Conservation (phyloP, 2,888 invertebrate species). For the Synanthedon andrenaeformis region DNA sequence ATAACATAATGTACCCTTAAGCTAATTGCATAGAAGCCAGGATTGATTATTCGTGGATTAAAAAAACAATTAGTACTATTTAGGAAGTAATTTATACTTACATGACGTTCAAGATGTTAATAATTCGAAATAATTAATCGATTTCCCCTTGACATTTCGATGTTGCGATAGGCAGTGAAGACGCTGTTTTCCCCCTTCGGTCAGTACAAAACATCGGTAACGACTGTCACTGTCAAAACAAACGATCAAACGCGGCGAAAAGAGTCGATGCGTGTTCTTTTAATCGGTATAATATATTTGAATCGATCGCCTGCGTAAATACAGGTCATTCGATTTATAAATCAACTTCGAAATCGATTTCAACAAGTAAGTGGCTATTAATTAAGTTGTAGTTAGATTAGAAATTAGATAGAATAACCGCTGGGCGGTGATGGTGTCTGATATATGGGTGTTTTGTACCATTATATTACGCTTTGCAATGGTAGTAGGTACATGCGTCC, state of each 20-base stretch:
- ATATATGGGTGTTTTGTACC: conserved; percentile 33
- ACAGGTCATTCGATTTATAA: conserved; percentile 64
- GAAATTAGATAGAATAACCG: conserved; percentile 60
- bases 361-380: conserved; percentile 70
- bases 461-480: conserved; percentile 13
- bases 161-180: neutral
- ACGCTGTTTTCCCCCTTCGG: neutral
- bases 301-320: conserved; percentile 50
- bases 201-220: neutral
- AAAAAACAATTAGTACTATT: neutral
- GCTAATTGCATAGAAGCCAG: too few relatives aligned
- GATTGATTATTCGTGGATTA: too few relatives aligned
- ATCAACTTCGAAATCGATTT: conserved; percentile 67
- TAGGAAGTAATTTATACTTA: conserved; percentile 7
- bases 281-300: conserved; percentile 44
- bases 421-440: conserved; percentile 46
- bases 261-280: conserved; percentile 25
- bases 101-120: neutral
- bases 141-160: conserved; percentile 1
- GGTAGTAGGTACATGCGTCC: conserved; percentile 3
- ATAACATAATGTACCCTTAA: too few relatives aligned
- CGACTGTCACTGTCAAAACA: neutral
- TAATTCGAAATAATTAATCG: neutral
- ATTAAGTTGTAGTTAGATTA: conserved; percentile 69
- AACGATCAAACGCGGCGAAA: conserved; percentile 17